Conservation (phyloP, 92 coral and sea anemone species). For the Porites cylindrica region DNA sequence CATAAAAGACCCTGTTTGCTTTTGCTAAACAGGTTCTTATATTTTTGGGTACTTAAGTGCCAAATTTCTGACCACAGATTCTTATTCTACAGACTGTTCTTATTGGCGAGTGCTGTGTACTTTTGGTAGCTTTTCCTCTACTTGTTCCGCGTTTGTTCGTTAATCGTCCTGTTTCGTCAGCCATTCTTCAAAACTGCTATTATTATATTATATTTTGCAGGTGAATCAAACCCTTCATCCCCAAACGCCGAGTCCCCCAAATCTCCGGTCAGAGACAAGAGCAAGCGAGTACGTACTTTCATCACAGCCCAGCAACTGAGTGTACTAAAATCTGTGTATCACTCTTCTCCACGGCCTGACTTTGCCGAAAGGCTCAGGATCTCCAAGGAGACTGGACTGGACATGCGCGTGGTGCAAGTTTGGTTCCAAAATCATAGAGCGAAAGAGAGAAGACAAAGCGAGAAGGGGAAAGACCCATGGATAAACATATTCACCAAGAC, state of each 20-base stretch:
- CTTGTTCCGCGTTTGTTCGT: too few relatives aligned
- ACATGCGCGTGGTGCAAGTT: constrained; percentile 91
- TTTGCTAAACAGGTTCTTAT: too few relatives aligned
- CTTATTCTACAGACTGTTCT: too few relatives aligned
- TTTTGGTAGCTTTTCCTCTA: too few relatives aligned
- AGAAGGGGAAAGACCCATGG: constrained; percentile 68
- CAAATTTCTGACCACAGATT: too few relatives aligned
- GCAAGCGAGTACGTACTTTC: constrained; percentile 85
- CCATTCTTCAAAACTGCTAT: too few relatives aligned
- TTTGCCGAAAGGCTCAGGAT: constrained; percentile 79
- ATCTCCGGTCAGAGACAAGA: constrained; percentile 52
- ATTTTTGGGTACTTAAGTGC: too few relatives aligned
- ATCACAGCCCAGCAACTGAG: constrained; percentile 77
- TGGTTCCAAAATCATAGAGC: constrained; percentile 99
- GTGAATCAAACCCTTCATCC: constrained; percentile 32
- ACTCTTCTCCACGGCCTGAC: constrained; percentile 70
- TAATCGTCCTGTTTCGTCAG: too few relatives aligned
- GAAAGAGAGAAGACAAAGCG: constrained; percentile 67
- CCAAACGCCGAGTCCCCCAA: constrained; percentile 13
- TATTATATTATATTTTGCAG: constrained; percentile 6
- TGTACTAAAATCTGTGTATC: constrained; percentile 72
- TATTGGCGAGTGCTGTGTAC: too few relatives aligned
- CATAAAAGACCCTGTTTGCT: too few relatives aligned
- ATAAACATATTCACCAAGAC: constrained; percentile 26
- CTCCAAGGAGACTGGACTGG: constrained; percentile 82